phyloP scores from a whole-genome alignment of 2,113 vertebrate species.

The Carassius gibelio region DNA sequence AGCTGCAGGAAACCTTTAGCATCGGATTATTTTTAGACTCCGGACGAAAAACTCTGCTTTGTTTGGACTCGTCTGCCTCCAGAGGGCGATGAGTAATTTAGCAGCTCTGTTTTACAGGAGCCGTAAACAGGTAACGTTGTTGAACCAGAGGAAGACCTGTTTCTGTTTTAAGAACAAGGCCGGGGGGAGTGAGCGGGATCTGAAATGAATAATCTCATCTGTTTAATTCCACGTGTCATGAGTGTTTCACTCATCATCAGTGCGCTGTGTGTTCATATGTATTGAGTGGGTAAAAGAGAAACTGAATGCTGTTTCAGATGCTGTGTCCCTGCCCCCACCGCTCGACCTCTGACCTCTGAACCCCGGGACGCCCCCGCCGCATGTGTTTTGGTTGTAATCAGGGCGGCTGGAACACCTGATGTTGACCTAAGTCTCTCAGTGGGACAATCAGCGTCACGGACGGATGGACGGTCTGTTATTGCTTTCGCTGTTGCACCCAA shows the following conservation, averaged over 20 bases:
- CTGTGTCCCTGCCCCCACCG: constrained; percentile 38
- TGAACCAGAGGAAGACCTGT: not conserved
- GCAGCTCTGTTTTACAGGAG: constrained; percentile 27
- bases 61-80: constrained; percentile 36
- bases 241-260: not conserved
- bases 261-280: not conserved
- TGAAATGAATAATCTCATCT: too few species aligned
- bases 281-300: not conserved
- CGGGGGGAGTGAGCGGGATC: not conserved
- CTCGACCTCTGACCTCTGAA: constrained; percentile 76
- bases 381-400: constrained; percentile 86
- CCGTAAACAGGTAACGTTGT: constrained; percentile 26
- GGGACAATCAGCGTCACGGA: constrained; percentile 72
- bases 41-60: constrained; percentile 43
- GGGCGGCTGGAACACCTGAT: constrained; percentile 69
- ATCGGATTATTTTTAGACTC: constrained; percentile 63
- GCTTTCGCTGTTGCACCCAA: not conserved
- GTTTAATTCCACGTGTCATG: not conserved
- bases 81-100: constrained; percentile 35
- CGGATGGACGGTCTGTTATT: constrained; percentile 1
- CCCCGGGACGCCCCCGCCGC: constrained; percentile 77
- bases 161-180: not conserved
- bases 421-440: constrained; percentile 75
- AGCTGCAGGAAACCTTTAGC: constrained; percentile 58
- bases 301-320: not conserved